Conservation (phyloP, 37 sponge, comb jelly and placozoan genomes). For the Mnemiopsis leidyi region DNA sequence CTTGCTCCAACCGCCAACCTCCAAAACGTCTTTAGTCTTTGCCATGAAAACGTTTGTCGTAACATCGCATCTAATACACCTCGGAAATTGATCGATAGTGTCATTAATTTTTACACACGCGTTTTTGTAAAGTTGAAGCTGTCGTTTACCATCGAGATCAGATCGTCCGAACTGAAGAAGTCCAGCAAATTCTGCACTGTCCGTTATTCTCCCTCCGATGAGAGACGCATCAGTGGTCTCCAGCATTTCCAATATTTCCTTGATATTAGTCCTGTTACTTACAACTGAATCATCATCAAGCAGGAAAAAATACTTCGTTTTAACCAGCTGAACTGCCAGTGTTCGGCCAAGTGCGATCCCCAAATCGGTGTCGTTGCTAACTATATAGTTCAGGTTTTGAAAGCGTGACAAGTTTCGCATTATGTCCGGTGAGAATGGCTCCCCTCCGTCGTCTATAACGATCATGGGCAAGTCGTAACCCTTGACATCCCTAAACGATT, state of each 20-base stretch:
- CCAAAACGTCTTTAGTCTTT: neutral
- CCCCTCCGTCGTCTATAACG: neutral
- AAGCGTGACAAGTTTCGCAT: neutral
- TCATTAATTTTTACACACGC: neutral
- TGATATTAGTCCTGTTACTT: neutral
- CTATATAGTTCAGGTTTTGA: neutral
- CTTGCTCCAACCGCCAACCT: constrained; percentile 4
- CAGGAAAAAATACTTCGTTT: neutral
- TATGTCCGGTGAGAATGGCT: neutral
- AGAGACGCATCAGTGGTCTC: neutral
- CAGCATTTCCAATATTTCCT: neutral
- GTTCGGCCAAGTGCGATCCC: neutral
- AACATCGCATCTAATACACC: neutral
- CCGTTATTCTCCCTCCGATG: neutral
- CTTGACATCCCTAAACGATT: neutral
- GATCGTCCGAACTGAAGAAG: neutral
- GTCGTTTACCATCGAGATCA: neutral
- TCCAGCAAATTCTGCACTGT: neutral
- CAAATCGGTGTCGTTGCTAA: neutral
- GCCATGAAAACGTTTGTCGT: neutral
- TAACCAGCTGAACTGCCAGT: neutral
- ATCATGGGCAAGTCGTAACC: constrained; percentile 19
- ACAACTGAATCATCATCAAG: constrained; percentile 5
- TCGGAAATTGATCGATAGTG: neutral
- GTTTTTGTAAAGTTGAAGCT: neutral